Percentiles rank a stretch among this genome's conserved stretches.
phyloP scores from a whole-genome alignment of 2,113 vertebrate genomes.

The Labrus mixtus region DNA sequence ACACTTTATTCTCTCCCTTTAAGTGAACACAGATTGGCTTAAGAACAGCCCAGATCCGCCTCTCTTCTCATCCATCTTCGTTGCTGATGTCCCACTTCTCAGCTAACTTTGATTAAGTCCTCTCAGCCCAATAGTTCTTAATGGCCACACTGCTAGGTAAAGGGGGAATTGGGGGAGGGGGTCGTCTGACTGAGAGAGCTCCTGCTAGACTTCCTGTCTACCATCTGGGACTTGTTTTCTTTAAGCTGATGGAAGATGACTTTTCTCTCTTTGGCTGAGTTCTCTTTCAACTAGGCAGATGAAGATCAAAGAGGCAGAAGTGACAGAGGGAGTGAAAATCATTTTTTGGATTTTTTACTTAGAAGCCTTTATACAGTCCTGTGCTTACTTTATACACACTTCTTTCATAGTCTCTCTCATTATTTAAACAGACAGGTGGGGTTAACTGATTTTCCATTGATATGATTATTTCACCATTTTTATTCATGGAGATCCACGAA shows the following conservation, averaged over 20 bases:
- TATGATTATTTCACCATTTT: not conserved
- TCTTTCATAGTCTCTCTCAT: not conserved
- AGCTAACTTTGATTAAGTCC: conserved; percentile 65
- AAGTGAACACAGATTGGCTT: conserved; percentile 63
- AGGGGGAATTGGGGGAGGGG: not conserved
- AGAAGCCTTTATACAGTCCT: not conserved
- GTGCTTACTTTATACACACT: not conserved
- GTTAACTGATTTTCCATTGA: not conserved
- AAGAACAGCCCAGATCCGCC: conserved; percentile 50
- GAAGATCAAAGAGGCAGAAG: conserved; percentile 42
- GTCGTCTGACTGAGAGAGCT: conserved; percentile 23
- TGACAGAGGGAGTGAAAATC: conserved; percentile 26
- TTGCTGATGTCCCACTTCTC: conserved; percentile 27
- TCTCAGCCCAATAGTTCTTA: conserved; percentile 60
- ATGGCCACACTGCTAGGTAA: conserved; percentile 38
- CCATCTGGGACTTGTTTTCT: conserved; percentile 49
- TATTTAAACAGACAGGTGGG: conserved; percentile 14
- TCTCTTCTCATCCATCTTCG: conserved; percentile 43
- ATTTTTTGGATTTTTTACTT: conserved; percentile 18
- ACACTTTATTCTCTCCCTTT: conserved; percentile 40
- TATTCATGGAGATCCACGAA: not conserved
- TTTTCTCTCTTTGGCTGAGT: conserved; percentile 48
- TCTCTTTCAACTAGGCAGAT: conserved; percentile 38
- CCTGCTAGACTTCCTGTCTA: conserved; percentile 28
- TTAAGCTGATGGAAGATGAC: conserved; percentile 55